A percentile compares a stretch with the other conserved stretches of the same genome.
Evolutionary conservation across 2,888 invertebrate genomes (phyloP).

Genomic region (Leptinotarsa peninsularis): DNA sequence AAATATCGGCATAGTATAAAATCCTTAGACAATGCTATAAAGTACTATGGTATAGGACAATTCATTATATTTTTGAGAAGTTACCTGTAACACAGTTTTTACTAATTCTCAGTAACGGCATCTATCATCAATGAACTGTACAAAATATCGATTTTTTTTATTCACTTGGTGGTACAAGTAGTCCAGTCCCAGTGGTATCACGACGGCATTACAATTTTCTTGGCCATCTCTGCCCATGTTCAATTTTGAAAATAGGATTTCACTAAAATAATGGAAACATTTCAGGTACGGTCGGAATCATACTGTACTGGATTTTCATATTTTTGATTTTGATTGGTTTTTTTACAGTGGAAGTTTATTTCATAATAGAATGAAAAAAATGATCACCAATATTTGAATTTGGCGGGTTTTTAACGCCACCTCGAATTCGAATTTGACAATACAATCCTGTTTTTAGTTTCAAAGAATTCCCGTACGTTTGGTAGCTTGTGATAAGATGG

Average conservation of each 20-base stretch:
- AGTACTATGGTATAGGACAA: too few relatives aligned
- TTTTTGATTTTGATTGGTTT: neutral
- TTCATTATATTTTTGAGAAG: neutral
- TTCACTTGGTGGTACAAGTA: neutral
- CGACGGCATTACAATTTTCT: neutral
- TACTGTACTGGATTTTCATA: neutral
- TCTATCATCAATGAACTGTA: constrained; percentile 36
- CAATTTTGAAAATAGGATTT: neutral
- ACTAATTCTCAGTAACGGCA: constrained; percentile 26
- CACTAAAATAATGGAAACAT: too few relatives aligned
- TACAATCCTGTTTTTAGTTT: constrained; percentile 27
- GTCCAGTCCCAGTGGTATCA: neutral
- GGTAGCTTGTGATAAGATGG: constrained; percentile 64
- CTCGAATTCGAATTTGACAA: constrained; percentile 43
- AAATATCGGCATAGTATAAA: too few relatives aligned
- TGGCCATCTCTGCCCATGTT: neutral
- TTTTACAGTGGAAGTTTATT: neutral
- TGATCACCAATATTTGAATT: constrained; percentile 31
- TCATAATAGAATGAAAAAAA: neutral
- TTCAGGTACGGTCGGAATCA: too few relatives aligned
- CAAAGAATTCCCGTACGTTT: constrained; percentile 59
- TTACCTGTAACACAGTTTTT: neutral
- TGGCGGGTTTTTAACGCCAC: constrained; percentile 48
- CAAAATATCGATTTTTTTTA: constrained; percentile 35
- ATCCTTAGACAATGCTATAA: too few relatives aligned